phyloP scores from a whole-genome alignment of 1,140 invertebrate species.

The Littorina saxatilis region DNA sequence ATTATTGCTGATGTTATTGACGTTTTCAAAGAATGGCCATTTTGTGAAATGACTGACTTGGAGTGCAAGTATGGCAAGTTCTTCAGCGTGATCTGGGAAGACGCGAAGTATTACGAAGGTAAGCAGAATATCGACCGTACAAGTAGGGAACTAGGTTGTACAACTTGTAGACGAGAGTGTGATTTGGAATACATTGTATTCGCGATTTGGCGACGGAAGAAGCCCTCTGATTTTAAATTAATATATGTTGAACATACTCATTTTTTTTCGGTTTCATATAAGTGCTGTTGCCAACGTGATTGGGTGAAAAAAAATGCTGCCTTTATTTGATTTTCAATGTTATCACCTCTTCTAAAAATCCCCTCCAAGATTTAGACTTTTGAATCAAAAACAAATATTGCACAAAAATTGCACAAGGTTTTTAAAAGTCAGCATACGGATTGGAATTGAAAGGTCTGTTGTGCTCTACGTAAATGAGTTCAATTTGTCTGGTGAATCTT shows the following conservation, averaged over 20 bases:
- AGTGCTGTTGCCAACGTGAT: too few relatives aligned
- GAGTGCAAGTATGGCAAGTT: conserved; percentile 39
- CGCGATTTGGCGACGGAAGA: not conserved
- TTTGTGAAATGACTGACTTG: conserved; percentile 29
- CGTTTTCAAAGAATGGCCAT: not conserved
- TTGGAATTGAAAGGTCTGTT: too few relatives aligned
- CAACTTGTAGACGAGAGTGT: not conserved
- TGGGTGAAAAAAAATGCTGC: too few relatives aligned
- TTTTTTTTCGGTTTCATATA: not conserved
- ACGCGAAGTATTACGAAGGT: conserved; percentile 30
- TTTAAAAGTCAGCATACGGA: too few relatives aligned
- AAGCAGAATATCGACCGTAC: not conserved
- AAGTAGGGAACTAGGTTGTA: not conserved
- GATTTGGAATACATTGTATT: not conserved
- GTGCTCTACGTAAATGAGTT: too few relatives aligned
- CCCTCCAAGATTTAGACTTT: too few relatives aligned
- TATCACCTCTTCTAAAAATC: too few relatives aligned
- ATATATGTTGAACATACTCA: not conserved
- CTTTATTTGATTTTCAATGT: too few relatives aligned
- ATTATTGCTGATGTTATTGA: not conserved
- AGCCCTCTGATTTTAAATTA: not conserved
- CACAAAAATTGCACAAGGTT: too few relatives aligned
- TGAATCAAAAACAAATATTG: too few relatives aligned
- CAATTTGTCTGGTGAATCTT: too few relatives aligned
- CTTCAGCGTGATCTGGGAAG: conserved; percentile 37